Conservation (phyloP, 2,797 vertebrate genomes). For the Rhincodon typus region DNA sequence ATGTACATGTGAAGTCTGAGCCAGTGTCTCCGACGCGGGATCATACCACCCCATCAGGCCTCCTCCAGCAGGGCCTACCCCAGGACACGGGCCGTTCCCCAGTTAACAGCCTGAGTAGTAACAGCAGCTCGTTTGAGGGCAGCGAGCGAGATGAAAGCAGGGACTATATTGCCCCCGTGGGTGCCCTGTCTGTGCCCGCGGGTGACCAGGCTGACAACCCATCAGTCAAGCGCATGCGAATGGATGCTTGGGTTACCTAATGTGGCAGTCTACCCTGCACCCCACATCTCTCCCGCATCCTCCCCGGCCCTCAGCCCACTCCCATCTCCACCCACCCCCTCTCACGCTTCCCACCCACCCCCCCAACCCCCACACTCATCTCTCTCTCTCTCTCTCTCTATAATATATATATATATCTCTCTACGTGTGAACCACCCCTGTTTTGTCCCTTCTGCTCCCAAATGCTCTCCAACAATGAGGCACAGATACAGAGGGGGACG, state of each 20-base stretch:
- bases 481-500: too few species aligned
- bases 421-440: too few species aligned
- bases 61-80: conserved; percentile 59
- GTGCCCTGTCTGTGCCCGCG: conserved; percentile 66
- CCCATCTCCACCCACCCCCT: too few species aligned
- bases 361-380: neutral
- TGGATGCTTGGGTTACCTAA: conserved; percentile 92
- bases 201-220: conserved; percentile 76
- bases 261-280: neutral
- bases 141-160: conserved; percentile 79
- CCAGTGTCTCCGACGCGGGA: conserved; percentile 87
- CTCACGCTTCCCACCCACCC: too few species aligned
- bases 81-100: conserved; percentile 75
- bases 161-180: conserved; percentile 70
- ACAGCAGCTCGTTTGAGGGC: conserved; percentile 84
- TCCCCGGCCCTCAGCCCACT: too few species aligned
- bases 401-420: too few species aligned
- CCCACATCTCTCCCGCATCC: too few species aligned
- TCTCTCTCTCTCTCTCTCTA: neutral
- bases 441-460: too few species aligned
- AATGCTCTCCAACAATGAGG: too few species aligned
- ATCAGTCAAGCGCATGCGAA: conserved; percentile 83
- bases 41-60: conserved; percentile 76
- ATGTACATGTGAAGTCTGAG: conserved; percentile 91
- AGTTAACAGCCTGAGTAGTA: conserved; percentile 88